phyloP scores from a whole-genome alignment of 2,888 invertebrate genomes.

The Clunio marinus region DNA sequence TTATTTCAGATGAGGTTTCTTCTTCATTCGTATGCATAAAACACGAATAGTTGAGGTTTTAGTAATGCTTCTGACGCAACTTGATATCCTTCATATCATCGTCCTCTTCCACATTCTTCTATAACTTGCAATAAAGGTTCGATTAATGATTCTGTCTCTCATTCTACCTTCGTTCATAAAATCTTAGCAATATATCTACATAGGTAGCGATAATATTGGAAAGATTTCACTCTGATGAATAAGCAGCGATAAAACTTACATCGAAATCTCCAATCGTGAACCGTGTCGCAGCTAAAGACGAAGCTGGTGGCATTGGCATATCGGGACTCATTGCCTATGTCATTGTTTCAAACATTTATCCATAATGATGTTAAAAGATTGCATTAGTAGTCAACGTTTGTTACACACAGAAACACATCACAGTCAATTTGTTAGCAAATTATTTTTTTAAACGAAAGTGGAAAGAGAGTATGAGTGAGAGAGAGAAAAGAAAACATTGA shows the following conservation, averaged over 20 bases:
- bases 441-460: no score
- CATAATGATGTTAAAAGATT: neutral
- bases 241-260: constrained; percentile 61
- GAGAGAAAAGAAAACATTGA: no score
- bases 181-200: no score
- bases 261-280: constrained; percentile 76
- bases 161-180: neutral
- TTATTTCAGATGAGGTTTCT: neutral
- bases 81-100: constrained; percentile 36
- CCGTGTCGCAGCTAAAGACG: constrained; percentile 54
- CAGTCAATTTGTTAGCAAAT: no score
- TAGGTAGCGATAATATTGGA: no score
- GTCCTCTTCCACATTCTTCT: constrained; percentile 32
- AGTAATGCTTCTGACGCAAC: constrained; percentile 25
- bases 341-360: neutral
- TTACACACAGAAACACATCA: neutral
- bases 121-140: constrained; percentile 35
- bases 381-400: neutral
- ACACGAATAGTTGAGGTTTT: neutral
- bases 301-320: constrained; percentile 57
- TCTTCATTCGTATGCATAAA: neutral
- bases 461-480: no score
- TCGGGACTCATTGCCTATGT: constrained; percentile 60
- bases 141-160: constrained; percentile 1
- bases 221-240: neutral